Base-by-base conservation (phyloP, 2,888 invertebrate genomes). In the Zele albiditarsus region DNA sequence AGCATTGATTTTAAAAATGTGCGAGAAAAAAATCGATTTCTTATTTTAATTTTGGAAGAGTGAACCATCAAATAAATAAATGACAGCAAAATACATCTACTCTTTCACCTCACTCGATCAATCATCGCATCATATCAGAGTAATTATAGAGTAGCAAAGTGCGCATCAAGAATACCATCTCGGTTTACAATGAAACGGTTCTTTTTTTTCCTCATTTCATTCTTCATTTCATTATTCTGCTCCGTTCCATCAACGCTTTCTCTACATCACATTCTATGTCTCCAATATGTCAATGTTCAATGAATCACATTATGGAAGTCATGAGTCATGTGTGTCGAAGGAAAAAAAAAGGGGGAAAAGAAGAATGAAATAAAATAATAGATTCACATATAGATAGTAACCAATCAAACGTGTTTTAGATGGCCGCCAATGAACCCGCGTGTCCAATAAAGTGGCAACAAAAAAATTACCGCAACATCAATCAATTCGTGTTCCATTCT, bases 241-340 rank as follows among this genome's bases (percentile, higher is more conserved):
- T n/a, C 8, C 20, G 20, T 46, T 46, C n/a, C 10, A 46, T 46
- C 46, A 46, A 46, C 60, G 28, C 60, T 60, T 60, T 60, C 60
- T 27, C 60, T 6, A 60, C 60, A 16, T 38, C 38, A 12, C n/a
- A 27, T 8, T 27, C 3, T 60, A 14, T 28, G 16, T 60, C 5
- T 60, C 28, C 25, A 60, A 60, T 60, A 28, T 28, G 60, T 60
- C 60, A 60, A 28, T 60, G 60, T 60, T 60, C 60, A 60, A 60
- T 60, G 60, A 60, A 53, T 53, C 53, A 53, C 46, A 46, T 53
- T n/a, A 8, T 53, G n/a, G 6, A 53, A 53, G 8, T 53, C 8
- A 53, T 20, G 53, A 53, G 53, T 53, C 53, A 53, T 53, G 23
- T 53, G 53, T 23, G 53, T 20, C 53, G 20, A 53, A 20, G 20